A percentile compares a stretch with the other conserved stretches of the same genome.
These are phyloP conservation scores for Acromyrmex echinatior DNA, from an alignment of 1,140 invertebrate species.

Conservation along the genomic window DNA sequence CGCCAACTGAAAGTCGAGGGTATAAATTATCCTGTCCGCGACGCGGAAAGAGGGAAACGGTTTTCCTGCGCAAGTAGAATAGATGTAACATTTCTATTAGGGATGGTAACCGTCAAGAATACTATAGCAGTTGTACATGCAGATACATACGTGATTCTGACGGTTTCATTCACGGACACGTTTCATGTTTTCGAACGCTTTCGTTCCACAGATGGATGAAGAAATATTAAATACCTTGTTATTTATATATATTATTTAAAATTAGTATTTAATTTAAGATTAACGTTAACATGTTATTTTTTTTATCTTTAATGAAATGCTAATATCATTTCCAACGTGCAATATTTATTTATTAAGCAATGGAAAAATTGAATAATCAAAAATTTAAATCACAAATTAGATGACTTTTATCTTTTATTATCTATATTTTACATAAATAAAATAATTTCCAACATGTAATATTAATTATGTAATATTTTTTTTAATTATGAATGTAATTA, in stretches of 20 bases:
- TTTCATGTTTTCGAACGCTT: conserved; percentile 4
- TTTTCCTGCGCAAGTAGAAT: background rate
- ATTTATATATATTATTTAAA: background rate
- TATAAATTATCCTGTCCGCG: conserved; percentile 11
- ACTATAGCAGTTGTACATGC: background rate
- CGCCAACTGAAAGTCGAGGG: conserved; percentile 87
- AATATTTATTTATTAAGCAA: background rate
- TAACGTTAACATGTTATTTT: background rate
- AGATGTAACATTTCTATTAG: conserved; percentile 33
- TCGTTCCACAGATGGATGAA: background rate
- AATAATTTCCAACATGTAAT: background rate
- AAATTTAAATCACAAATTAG: too few species aligned
- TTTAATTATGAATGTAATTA: background rate
- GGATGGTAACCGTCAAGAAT: background rate
- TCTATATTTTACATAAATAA: background rate
- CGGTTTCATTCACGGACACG: background rate
- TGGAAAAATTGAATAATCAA: too few species aligned
- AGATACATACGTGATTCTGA: background rate
- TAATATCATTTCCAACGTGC: background rate
- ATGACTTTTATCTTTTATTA: too few species aligned
- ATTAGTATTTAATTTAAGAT: background rate
- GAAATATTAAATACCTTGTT: background rate
- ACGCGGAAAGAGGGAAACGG: background rate
- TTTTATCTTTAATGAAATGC: background rate
- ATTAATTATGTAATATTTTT: background rate